Conservation (phyloP, 2,888 invertebrate species). For the Caradrina kadenii region DNA sequence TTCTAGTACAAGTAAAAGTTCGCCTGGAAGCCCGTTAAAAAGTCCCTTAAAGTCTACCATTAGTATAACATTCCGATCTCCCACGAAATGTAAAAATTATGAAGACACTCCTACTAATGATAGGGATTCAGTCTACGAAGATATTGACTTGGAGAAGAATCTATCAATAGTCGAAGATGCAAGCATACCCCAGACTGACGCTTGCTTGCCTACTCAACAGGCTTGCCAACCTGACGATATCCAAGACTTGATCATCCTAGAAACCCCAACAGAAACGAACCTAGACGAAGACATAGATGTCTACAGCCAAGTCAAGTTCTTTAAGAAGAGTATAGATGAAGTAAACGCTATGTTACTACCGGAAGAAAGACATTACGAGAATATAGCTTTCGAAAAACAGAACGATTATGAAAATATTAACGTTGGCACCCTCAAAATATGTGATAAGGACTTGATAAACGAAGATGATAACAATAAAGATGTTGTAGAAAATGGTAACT, state of each 20-base stretch:
- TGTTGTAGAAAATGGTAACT: conserved; percentile 77
- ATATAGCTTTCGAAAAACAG: conserved; percentile 75
- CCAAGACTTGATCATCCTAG: conserved; percentile 86
- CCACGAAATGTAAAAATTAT: conserved; percentile 88
- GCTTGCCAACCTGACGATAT: conserved; percentile 88
- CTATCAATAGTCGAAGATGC: conserved; percentile 90
- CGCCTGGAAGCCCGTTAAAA: conserved; percentile 84
- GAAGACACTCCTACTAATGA: conserved; percentile 86
- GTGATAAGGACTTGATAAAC: conserved; percentile 77
- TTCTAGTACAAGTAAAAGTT: conserved; percentile 84
- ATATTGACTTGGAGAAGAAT: conserved; percentile 87
- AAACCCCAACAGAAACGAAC: conserved; percentile 89
- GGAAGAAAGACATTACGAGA: conserved; percentile 79
- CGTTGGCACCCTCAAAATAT: conserved; percentile 79
- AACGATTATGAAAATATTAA: conserved; percentile 84
- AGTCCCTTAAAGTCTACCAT: conserved; percentile 93
- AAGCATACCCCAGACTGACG: conserved; percentile 89
- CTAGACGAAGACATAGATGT: conserved; percentile 87
- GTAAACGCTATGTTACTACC: conserved; percentile 91
- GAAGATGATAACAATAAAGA: conserved; percentile 68
- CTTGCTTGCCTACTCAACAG: conserved; percentile 90
- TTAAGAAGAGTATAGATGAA: conserved; percentile 93
- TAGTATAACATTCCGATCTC: conserved; percentile 93
- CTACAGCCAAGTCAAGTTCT: conserved; percentile 94
- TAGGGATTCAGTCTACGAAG: conserved; percentile 91